A percentile compares a stretch with the other conserved stretches of the same genome.
Conservation (phyloP, 2,888 invertebrate genomes). For the Drosophila mimetica region DNA sequence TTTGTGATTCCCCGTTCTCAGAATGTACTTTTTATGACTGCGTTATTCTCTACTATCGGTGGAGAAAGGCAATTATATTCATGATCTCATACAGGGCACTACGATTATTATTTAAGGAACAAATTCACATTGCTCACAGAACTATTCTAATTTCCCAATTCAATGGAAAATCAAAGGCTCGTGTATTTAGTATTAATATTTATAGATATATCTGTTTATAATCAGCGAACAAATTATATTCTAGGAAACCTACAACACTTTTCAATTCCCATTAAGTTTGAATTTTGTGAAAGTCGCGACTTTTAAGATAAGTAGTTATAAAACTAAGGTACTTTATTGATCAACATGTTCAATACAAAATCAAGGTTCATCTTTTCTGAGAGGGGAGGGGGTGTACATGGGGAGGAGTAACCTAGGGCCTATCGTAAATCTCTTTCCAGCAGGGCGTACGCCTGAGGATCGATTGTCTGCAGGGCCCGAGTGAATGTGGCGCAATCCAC, state of each 20-base stretch:
- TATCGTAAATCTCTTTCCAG: conserved; percentile 23
- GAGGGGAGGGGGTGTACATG: conserved; percentile 1
- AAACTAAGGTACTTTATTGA: conserved; percentile 30
- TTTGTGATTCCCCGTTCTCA: conserved; percentile 30
- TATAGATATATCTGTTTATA: too few species aligned
- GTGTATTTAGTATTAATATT: not conserved
- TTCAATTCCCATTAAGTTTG: not conserved
- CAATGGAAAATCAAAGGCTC: not conserved
- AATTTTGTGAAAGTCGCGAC: not conserved
- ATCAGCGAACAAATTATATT: too few species aligned
- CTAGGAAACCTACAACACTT: not conserved
- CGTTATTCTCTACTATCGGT: conserved; percentile 2
- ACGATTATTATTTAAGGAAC: not conserved
- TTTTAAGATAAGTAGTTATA: not conserved
- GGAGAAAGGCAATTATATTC: not conserved
- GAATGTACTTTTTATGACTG: conserved; percentile 9
- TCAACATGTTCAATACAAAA: conserved; percentile 33
- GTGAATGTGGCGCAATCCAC: conserved; percentile 61
- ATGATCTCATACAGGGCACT: conserved; percentile 12
- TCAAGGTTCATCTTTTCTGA: not conserved
- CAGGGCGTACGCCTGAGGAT: conserved; percentile 34
- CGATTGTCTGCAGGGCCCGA: conserved; percentile 54
- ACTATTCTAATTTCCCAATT: not conserved
- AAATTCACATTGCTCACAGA: not conserved
- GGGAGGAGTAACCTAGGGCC: not conserved